A percentile compares a stretch with the other conserved stretches of the same genome.
These are phyloP conservation scores for Cyprinella venusta DNA, from an alignment of 2,797 vertebrate species.

Conservation along the genomic window DNA sequence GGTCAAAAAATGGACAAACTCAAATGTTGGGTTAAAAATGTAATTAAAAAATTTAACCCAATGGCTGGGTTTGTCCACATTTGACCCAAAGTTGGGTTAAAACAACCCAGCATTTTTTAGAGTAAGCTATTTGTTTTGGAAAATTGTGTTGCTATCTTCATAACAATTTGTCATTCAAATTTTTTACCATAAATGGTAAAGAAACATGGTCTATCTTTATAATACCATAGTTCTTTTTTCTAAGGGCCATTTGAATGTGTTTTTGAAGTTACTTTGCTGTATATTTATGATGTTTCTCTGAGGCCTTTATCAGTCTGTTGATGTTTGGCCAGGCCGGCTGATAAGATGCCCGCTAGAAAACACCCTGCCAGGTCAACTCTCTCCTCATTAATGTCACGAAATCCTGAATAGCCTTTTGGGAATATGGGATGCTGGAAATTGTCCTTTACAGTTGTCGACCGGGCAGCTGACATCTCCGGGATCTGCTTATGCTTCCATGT, in stretches of 20 bases:
- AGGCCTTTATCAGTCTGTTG: background rate
- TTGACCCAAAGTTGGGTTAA: no score
- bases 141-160: background rate
- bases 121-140: background rate
- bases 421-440: background rate
- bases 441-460: background rate
- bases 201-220: background rate
- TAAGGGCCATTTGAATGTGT: background rate
- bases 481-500: slow-evolving; percentile 30
- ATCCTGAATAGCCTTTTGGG: slow-evolving; percentile 6
- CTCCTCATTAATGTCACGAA: background rate
- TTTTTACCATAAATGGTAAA: background rate
- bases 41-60: no score
- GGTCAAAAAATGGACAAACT: no score
- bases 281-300: background rate
- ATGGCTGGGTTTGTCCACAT: no score
- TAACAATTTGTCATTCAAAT: background rate
- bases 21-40: no score
- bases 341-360: background rate
- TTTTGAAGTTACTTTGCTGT: background rate
- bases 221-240: background rate
- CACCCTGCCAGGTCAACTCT: background rate
- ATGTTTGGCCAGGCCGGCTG: background rate
- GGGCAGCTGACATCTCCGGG: slow-evolving; percentile 47
- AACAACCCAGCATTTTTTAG: no score